These are phyloP conservation scores for Ridgeia piscesae DNA, from an alignment of 1,140 invertebrate species.

Conservation along the genomic window DNA sequence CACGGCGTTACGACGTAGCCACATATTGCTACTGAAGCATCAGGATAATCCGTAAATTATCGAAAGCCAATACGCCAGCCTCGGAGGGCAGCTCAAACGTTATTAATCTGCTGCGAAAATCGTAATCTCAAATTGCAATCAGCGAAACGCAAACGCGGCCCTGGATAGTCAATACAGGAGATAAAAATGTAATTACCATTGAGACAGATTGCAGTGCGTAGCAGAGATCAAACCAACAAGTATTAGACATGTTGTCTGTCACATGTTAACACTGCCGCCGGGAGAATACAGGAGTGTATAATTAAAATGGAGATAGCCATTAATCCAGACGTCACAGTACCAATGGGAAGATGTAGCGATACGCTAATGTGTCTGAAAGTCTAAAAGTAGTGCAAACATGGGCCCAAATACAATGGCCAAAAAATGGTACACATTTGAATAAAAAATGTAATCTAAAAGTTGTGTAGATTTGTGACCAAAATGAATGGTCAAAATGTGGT, in stretches of 20 bases:
- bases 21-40: not conserved
- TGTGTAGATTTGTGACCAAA: no score
- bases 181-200: constrained; percentile 2
- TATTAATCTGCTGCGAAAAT: not conserved
- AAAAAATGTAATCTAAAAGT: no score
- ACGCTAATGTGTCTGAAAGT: no score
- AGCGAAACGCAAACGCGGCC: not conserved
- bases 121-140: constrained; percentile 1
- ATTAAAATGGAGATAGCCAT: not conserved
- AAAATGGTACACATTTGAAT: no score
- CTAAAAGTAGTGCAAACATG: no score
- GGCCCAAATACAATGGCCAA: no score
- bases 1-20: not conserved
- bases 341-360: not conserved
- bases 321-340: not conserved
- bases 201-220: not conserved
- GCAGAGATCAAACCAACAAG: not conserved
- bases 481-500: no score
- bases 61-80: not conserved
- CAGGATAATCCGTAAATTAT: not conserved
- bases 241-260: not conserved
- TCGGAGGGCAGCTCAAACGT: not conserved
- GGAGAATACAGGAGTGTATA: not conserved
- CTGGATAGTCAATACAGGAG: not conserved
- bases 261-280: not conserved